Evolutionary conservation across 2,888 invertebrate species (phyloP).

Genomic region (Conomelus anceps): DNA sequence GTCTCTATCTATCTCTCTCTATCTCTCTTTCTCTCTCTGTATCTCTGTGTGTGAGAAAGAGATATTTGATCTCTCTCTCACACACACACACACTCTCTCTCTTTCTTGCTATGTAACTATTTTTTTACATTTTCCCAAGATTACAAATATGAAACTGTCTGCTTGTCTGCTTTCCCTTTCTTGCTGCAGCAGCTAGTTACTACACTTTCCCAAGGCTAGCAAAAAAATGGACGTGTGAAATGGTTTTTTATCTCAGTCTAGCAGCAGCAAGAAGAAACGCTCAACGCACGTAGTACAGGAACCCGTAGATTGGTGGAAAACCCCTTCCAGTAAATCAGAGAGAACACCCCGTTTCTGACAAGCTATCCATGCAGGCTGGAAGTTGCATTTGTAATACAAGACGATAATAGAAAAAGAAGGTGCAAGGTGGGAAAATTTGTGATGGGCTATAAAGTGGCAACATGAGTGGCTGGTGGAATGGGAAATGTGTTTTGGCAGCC

Average conservation of each 20-base stretch:
- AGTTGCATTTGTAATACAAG: not conserved
- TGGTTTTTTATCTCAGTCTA: not conserved
- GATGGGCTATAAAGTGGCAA: not conserved
- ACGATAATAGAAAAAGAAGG: not conserved
- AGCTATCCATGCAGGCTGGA: not conserved
- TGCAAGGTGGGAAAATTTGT: not conserved
- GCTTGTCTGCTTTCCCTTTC: not conserved
- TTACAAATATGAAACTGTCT: too few species aligned
- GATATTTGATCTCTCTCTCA: too few species aligned
- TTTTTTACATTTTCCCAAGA: too few species aligned
- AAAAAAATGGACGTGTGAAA: not conserved
- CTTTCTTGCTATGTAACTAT: not conserved
- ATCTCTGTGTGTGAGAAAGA: too few species aligned
- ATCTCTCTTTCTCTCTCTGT: too few species aligned
- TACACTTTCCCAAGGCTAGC: not conserved
- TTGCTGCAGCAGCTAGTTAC: not conserved
- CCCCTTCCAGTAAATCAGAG: not conserved
- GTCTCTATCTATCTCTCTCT: too few species aligned
- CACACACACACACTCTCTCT: too few species aligned
- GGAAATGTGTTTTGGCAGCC: not conserved
- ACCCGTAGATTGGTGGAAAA: not conserved
- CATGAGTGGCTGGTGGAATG: not conserved
- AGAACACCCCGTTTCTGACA: not conserved
- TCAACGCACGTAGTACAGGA: not conserved
- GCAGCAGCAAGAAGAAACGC: not conserved